Evolutionary conservation across 1,140 invertebrate species (phyloP), one percentile per base, ranked within the genome.

Genomic region (silkworm (Bombyx mori)): DNA sequence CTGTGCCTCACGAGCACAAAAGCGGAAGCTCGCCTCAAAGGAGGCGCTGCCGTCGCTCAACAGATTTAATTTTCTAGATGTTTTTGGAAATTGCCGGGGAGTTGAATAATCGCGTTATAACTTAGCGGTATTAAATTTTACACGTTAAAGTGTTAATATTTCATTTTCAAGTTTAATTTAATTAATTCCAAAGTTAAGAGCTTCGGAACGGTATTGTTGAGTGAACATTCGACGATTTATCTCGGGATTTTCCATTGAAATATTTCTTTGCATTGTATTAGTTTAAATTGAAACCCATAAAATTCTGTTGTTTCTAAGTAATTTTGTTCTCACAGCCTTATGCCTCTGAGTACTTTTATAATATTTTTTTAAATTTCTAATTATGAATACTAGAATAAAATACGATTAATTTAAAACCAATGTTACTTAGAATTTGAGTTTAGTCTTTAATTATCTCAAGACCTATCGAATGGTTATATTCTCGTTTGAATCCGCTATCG

Each of bases 131-230:
- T 88, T 88, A 88, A 87, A 88, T 89, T 88, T 87, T 88, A 88
- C 81, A 87, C 84, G 80, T 83, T 85, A 85, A 88, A 84, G 84
- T 88, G 86, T 87, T 88, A 88, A 89, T 88, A 89, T 88, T 88
- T 88, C 84, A 88, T 88, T 88, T 86, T 82, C 76, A 86, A 88
- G 80, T 87, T 89, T 87, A 89, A 89, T 88, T 88, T 84, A 88
- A 89, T 89, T 89, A 89, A 88, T 86, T 86, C 83, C 66, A 74
- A 77, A 82, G 66, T 81, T 75, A 60, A 66, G 58, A 66, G 64
- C 71, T 67, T 66, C 52, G 63, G 56, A 61, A 66, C 68, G 68
- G 6, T 51, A 35, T 35, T 35, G 26, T 35, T 35, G 26, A 35
- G 26, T 35, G 26, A 35, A 5, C 26, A 35, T 35, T 35, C 26